Conservation (phyloP, 1,140 invertebrate species). For the Caenorhabditis inopinata region DNA sequence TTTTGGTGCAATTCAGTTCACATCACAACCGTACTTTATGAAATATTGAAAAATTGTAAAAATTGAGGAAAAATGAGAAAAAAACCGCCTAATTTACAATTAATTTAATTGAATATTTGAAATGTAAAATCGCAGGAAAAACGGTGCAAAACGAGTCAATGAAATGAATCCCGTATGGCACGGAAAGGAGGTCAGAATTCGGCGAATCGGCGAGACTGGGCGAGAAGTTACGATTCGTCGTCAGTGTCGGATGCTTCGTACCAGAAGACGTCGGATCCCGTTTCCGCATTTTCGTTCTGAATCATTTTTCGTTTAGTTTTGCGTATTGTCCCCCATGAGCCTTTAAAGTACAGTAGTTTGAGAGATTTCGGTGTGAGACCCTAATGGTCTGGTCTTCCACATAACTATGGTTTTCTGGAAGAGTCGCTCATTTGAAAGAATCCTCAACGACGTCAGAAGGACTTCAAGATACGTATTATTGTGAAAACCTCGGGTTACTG, state of each 20-base stretch:
- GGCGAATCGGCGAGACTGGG: no score
- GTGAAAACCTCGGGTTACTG: no score
- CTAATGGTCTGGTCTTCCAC: no score
- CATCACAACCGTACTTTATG: conserved; percentile 27
- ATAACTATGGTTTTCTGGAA: no score
- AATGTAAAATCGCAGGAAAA: neutral
- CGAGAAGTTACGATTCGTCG: neutral
- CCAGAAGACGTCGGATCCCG: conserved; percentile 26
- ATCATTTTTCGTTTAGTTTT: neutral
- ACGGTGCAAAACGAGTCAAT: neutral
- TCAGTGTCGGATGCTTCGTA: conserved; percentile 20
- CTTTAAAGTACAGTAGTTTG: no score
- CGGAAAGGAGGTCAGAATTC: neutral
- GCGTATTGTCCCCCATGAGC: neutral
- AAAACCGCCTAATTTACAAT: no score
- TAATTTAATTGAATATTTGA: no score
- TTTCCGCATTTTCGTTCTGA: neutral
- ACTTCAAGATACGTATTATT: no score
- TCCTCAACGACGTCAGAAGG: no score
- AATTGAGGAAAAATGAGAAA: neutral
- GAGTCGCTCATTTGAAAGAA: no score
- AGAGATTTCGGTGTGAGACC: no score
- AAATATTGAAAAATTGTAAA: neutral
- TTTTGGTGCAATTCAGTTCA: no score
- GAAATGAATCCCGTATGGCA: neutral